Evolutionary conservation across 2,113 vertebrate species (phyloP), one percentile per base, ranked within the genome.

Genomic region (Platichthys flesus): DNA sequence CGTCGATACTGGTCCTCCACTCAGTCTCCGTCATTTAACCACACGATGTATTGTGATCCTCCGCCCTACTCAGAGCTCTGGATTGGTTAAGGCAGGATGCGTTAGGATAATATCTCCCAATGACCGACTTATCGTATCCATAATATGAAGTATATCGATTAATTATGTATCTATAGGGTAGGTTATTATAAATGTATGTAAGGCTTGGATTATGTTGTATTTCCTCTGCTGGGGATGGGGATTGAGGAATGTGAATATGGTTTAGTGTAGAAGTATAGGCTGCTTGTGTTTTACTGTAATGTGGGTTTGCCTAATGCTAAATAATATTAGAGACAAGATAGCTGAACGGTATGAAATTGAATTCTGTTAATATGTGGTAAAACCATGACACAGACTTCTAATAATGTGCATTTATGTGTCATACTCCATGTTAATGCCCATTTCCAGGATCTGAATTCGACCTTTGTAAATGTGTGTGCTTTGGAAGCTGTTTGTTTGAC

Each of bases 1-100:
- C 68, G 26, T 86, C 70, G 26, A 76, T 86, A 42, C 56, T 15
- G 62, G 28, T 67, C 59, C 49, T n/a, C 24, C 28, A 1, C 37
- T 56, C 28, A 2, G 23, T 55, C 64, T 69, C 54, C 61, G 42
- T 16, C 28, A 58, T 24, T 45, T 23, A 37, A 24, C 20, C 1
- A 35, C 9, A 12, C 21, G 7, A 9, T 37, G 20, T 55, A 9
- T 18, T 66, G 40, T 13, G 40, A 3, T 42, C 55, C 13, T 67
- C 49, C 20, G 37, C 52, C 23, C 40, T 23, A 58, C 68, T 60
- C 54, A 40, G 55, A 51, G 15, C 47, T 45, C 21, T 68, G 42
- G 54, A 56, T 20, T 23, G n/a, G 21, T 14, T 3, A 26, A 13
- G 2, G 56, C 4, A 23, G 47, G n/a, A n/a, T 51, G 26, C 12